phyloP scores from a whole-genome alignment of 2,888 invertebrate genomes.

The Sesamia inferens region DNA sequence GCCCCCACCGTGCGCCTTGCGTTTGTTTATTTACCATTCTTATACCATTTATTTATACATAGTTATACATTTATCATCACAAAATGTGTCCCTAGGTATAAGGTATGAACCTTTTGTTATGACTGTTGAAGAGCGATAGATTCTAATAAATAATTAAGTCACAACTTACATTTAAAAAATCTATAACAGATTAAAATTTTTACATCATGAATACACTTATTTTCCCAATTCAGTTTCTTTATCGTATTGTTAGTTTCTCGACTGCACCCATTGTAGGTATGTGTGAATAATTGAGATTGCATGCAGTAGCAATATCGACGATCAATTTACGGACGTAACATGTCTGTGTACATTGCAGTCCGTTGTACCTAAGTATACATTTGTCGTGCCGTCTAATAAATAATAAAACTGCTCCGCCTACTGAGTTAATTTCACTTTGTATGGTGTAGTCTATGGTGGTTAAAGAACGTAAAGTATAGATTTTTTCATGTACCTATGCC shows the following conservation, averaged over 20 bases:
- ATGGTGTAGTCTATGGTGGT: not conserved
- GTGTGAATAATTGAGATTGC: constrained; percentile 31
- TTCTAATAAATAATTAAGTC: not conserved
- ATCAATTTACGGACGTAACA: constrained; percentile 24
- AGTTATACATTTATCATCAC: too few relatives aligned
- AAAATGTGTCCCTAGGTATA: too few relatives aligned
- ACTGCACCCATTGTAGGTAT: not conserved
- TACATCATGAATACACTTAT: not conserved
- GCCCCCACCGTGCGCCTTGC: too few relatives aligned
- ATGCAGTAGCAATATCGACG: constrained; percentile 23
- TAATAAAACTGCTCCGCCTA: not conserved
- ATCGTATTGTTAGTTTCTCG: not conserved
- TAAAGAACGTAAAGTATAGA: too few relatives aligned
- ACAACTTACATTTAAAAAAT: not conserved
- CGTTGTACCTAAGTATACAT: not conserved
- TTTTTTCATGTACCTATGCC: too few relatives aligned
- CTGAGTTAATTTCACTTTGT: constrained; percentile 12
- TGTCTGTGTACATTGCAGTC: constrained; percentile 13
- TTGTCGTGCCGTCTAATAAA: constrained; percentile 1
- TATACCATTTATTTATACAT: too few relatives aligned
- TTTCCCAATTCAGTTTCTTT: not conserved
- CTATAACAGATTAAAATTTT: not conserved
- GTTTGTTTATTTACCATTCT: too few relatives aligned
- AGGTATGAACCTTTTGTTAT: too few relatives aligned
- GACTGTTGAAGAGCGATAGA: not conserved